Percentiles rank a stretch among this genome's conserved stretches.
Conservation (phyloP, 2,113 vertebrate species). For the Dolichallabes microphthalmus region DNA sequence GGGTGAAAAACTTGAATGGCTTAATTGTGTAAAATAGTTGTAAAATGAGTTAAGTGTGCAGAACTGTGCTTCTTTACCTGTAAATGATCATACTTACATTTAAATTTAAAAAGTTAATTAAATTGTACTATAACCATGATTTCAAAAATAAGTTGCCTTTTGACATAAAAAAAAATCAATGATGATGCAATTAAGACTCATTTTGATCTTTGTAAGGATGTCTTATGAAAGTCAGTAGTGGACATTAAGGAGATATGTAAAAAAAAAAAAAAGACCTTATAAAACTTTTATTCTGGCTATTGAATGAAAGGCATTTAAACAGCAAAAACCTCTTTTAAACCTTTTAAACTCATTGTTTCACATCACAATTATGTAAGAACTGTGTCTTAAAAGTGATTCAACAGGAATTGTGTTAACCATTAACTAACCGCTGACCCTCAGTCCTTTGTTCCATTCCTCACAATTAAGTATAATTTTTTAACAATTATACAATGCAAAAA, state of each 20-base stretch:
- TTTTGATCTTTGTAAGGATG: background rate
- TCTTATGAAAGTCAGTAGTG: background rate
- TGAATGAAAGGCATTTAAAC: background rate
- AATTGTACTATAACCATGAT: background rate
- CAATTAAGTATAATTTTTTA: background rate
- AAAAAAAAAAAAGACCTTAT: background rate
- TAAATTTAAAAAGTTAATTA: background rate
- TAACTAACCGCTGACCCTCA: background rate
- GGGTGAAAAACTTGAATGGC: background rate
- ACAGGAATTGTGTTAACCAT: background rate
- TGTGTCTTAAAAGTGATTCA: background rate
- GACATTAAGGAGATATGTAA: background rate
- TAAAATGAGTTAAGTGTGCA: background rate
- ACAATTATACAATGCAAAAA: background rate
- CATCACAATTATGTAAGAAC: background rate
- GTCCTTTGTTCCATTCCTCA: background rate
- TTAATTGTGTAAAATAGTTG: background rate
- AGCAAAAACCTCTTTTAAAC: background rate
- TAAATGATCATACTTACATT: background rate
- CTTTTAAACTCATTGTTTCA: background rate
- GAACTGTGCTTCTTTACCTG: background rate
- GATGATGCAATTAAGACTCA: background rate
- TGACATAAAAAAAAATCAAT: background rate
- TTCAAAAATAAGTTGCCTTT: background rate
- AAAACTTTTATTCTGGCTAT: background rate